Conservation (phyloP, 2,797 vertebrate species). For the Gallirallus australis region DNA sequence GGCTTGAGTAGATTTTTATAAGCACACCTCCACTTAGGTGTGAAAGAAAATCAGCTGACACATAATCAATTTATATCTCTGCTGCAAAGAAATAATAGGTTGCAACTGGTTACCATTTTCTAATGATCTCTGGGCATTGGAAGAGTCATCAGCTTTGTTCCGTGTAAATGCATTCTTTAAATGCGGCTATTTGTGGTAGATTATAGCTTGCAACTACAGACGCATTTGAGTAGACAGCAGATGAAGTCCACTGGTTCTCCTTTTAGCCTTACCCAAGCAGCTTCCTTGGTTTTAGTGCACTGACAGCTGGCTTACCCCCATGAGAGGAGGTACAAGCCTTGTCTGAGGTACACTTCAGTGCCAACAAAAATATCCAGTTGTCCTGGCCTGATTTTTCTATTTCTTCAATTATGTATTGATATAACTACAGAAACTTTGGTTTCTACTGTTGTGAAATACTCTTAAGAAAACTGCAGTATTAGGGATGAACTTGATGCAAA, state of each 20-base stretch:
- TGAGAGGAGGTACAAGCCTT: neutral
- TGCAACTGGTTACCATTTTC: conserved; percentile 28
- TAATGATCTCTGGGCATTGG: conserved; percentile 34
- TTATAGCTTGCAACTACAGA: conserved; percentile 30
- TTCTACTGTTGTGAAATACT: neutral
- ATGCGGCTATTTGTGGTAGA: conserved; percentile 33
- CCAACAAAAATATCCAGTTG: neutral
- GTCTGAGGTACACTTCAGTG: neutral
- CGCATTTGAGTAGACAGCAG: neutral
- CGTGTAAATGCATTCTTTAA: conserved; percentile 33
- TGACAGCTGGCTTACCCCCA: neutral
- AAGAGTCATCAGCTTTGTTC: conserved; percentile 65
- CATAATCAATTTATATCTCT: neutral
- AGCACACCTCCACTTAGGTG: neutral
- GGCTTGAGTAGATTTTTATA: neutral
- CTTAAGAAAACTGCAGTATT: neutral
- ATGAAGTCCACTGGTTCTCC: conserved; percentile 13
- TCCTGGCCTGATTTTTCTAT: neutral
- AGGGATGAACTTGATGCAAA: neutral
- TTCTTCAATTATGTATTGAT: neutral
- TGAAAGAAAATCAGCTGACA: neutral
- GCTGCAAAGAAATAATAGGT: conserved; percentile 16
- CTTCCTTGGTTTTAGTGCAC: neutral
- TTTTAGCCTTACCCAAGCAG: neutral
- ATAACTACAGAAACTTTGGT: neutral